Percentiles rank a stretch among this genome's conserved stretches.
These are phyloP conservation scores for Cremastobaeus sp. DNA, from an alignment of 2,888 invertebrate genomes.

Conservation along the genomic window DNA sequence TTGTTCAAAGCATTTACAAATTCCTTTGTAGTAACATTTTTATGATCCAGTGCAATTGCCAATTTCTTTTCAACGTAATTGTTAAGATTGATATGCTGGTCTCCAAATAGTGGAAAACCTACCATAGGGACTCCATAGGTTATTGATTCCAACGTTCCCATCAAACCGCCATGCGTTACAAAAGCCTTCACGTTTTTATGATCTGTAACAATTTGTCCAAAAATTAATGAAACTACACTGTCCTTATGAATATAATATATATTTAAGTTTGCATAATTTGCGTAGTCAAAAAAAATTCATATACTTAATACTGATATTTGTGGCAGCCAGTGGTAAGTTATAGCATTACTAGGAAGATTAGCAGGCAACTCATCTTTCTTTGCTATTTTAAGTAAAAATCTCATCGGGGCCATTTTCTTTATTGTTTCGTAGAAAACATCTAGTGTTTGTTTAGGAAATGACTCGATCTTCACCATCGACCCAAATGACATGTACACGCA, in stretches of 20 bases:
- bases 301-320: slow-evolving; percentile 71
- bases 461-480: slow-evolving; percentile 73
- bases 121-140: slow-evolving; percentile 69
- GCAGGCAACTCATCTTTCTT: slow-evolving; percentile 68
- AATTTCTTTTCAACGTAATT: slow-evolving; percentile 45
- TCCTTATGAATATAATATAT: too few species aligned
- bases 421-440: slow-evolving; percentile 68
- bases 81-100: slow-evolving; percentile 64
- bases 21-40: slow-evolving; percentile 43
- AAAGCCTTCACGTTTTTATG: slow-evolving; percentile 71
- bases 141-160: slow-evolving; percentile 70
- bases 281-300: too few species aligned
- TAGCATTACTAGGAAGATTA: slow-evolving; percentile 72
- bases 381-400: slow-evolving; percentile 72
- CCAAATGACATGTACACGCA: slow-evolving; percentile 75
- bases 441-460: slow-evolving; percentile 66
- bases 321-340: slow-evolving; percentile 70
- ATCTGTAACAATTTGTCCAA: slow-evolving; percentile 63
- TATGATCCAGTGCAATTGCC: slow-evolving; percentile 44
- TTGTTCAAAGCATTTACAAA: slow-evolving; percentile 52
- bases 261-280: too few species aligned
- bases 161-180: slow-evolving; percentile 72
- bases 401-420: slow-evolving; percentile 70
- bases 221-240: too few species aligned
- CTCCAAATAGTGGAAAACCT: slow-evolving; percentile 71